These are phyloP conservation scores for Chionodraco myersi DNA, from an alignment of 2,113 vertebrate genomes.

Conservation along the genomic window DNA sequence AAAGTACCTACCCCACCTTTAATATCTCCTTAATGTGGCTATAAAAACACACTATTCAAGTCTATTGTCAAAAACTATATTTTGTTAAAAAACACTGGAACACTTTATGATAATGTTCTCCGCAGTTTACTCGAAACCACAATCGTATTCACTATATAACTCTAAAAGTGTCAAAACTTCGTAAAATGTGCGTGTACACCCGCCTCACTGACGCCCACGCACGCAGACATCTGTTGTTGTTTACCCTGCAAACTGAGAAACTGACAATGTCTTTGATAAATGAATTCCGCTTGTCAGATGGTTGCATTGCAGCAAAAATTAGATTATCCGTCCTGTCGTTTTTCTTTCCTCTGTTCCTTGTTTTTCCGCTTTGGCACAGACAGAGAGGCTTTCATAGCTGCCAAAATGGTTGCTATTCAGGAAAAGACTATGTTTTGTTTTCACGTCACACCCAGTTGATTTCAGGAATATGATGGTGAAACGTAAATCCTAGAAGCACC, in stretches of 20 bases:
- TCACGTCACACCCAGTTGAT: constrained; percentile 2
- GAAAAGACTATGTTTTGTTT: not conserved
- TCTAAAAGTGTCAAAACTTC: not conserved
- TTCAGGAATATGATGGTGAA: not conserved
- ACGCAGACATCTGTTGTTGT: constrained; percentile 48
- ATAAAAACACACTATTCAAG: too few species aligned
- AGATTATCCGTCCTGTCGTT: not conserved
- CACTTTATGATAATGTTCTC: not conserved
- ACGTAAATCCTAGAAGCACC: constrained; percentile 1
- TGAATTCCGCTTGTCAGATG: constrained; percentile 3
- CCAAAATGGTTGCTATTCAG: not conserved
- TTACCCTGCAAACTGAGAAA: constrained; percentile 18
- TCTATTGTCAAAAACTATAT: too few species aligned
- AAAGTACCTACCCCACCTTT: too few species aligned
- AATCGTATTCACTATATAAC: not conserved
- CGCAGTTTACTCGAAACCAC: not conserved
- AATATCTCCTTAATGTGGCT: too few species aligned
- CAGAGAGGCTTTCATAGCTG: not conserved
- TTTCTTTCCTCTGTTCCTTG: not conserved
- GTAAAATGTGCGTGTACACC: constrained; percentile 3
- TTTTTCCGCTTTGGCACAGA: constrained; percentile 12
- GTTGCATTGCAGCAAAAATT: constrained; percentile 1
- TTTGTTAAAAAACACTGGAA: too few species aligned
- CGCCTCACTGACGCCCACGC: constrained; percentile 6
- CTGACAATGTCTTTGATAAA: constrained; percentile 10